These are phyloP conservation scores for Acronicta aceris DNA, from an alignment of 2,888 invertebrate genomes.

Conservation along the genomic window DNA sequence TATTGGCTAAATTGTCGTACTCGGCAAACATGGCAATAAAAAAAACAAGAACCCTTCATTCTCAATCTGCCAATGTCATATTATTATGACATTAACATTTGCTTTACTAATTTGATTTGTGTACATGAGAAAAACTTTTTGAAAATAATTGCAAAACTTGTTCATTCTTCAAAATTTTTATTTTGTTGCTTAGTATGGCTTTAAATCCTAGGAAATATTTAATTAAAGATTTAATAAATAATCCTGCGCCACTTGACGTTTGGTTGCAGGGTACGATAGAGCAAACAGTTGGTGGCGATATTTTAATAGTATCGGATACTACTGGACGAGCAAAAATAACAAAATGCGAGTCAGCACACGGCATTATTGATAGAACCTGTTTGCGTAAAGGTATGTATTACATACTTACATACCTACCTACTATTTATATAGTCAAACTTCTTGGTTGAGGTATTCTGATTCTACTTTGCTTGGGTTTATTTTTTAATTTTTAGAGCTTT, in stretches of 20 bases:
- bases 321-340: slow-evolving; percentile 81
- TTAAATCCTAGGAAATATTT: slow-evolving; percentile 77
- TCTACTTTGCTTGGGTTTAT: no score
- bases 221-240: slow-evolving; percentile 74
- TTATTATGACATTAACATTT: no score
- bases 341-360: slow-evolving; percentile 80
- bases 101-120: no score
- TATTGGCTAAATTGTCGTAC: no score
- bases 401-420: neutral
- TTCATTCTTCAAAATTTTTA: neutral
- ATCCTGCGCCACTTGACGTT: slow-evolving; percentile 75
- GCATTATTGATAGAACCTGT: slow-evolving; percentile 75
- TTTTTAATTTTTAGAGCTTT: no score
- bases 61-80: no score
- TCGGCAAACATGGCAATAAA: no score
- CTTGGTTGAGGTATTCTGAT: neutral
- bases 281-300: slow-evolving; percentile 80
- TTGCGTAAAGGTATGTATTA: slow-evolving; percentile 74
- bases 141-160: no score
- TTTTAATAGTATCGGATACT: slow-evolving; percentile 80
- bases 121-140: no score
- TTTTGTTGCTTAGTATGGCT: slow-evolving; percentile 59
- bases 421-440: no score
- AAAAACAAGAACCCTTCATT: no score
- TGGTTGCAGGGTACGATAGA: slow-evolving; percentile 87